Evolutionary conservation across 2,888 invertebrate species (phyloP), one percentile per base, ranked within the genome.

Genomic region (Scrobipalpa atriplicella): DNA sequence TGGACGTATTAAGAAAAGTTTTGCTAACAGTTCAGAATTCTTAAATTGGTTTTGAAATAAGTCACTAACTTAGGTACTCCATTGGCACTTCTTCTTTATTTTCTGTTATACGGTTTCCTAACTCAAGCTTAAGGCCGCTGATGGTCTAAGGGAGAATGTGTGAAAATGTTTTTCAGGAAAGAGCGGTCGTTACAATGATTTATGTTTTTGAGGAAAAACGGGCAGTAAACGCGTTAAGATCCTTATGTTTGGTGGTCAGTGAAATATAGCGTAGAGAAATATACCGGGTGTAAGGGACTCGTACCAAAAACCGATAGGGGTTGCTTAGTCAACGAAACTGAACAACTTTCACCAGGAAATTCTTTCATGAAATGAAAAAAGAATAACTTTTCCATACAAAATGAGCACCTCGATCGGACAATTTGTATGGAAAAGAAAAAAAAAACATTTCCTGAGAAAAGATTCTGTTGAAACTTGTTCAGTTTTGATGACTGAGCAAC

Each of bases 151-250:
- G 83, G 83, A 83, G 76, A 87, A 86, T 82, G 86, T 84, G 89
- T 82, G 85, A 88, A 89, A 87, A 84, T 78, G 77, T 80, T 80
- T n/a, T 75, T 76, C 77, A 74, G 76, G 78, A 85, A 82, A 79
- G 78, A 77, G 78, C 73, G 78, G 82, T 89, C 87, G 88, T 89
- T 86, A 87, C 80, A 81, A 87, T 89, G 90, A 90, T 90, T 89
- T 89, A 91, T 87, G 83, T 75, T 64, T 75, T 69, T 72, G 73
- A 78, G 78, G 81, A 86, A 87, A 86, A 86, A 86, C 84, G 82
- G 79, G 79, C 76, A 77, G 75, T 74, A 75, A 75, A 80, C 73
- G 79, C 73, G 77, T 77, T 80, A 76, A 75, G 78, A 70, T 73
- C 77, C 77, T 78, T 81, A 75, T 76, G 73, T 78, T 81, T 76